phyloP scores from a whole-genome alignment of 2,888 invertebrate species.

The Ennomos erosarius region DNA sequence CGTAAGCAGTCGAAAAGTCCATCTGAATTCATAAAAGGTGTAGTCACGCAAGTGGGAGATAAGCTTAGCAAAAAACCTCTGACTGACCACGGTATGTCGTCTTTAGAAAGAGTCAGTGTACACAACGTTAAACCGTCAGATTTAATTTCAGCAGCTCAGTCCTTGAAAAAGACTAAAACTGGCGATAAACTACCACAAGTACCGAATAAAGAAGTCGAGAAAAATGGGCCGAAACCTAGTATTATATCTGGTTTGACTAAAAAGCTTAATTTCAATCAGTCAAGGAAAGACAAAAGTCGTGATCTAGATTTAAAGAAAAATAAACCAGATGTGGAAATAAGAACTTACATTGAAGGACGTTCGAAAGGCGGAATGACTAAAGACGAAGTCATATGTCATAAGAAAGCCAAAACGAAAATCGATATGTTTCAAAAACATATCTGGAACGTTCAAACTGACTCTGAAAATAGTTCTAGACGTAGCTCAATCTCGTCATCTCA shows the following conservation, averaged over 20 bases:
- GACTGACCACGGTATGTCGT: constrained; percentile 35
- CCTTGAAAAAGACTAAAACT: constrained; percentile 56
- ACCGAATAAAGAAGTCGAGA: constrained; percentile 44
- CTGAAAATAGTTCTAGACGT: constrained; percentile 68
- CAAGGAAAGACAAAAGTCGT: constrained; percentile 65
- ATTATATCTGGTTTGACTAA: constrained; percentile 72
- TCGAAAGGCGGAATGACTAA: constrained; percentile 63
- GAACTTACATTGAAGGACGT: constrained; percentile 72
- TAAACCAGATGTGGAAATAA: constrained; percentile 73
- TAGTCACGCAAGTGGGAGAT: constrained; percentile 61
- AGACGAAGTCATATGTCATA: constrained; percentile 73
- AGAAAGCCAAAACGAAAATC: constrained; percentile 77
- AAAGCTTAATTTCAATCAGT: constrained; percentile 70
- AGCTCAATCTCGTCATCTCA: constrained; percentile 70
- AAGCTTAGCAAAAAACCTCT: constrained; percentile 56
- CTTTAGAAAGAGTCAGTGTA: constrained; percentile 61
- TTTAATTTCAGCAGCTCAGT: constrained; percentile 63
- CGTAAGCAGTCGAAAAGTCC: constrained; percentile 60
- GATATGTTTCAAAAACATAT: constrained; percentile 82
- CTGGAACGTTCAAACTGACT: constrained; percentile 69
- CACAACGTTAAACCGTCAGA: constrained; percentile 70
- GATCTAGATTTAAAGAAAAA: constrained; percentile 51
- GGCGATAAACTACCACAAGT: constrained; percentile 38
- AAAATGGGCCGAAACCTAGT: constrained; percentile 57
- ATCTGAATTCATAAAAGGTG: constrained; percentile 60